Evolutionary conservation across 2,797 vertebrate species (phyloP).

Genomic region (Merluccius polli): DNA sequence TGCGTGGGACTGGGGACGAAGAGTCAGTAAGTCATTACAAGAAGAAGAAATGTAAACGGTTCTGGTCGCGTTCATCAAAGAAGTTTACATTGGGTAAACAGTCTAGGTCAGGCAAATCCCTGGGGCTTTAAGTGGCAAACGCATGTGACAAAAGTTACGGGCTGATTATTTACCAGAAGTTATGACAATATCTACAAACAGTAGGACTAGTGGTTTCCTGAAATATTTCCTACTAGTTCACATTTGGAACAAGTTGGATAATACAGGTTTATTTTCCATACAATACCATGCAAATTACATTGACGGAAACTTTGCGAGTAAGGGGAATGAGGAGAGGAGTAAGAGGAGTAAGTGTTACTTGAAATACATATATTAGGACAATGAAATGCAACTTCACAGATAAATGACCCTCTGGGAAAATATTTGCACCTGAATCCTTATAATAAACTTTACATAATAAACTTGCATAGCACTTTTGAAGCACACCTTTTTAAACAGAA

Average conservation of each 20-base stretch:
- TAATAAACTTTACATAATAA: no score
- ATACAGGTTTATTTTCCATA: neutral
- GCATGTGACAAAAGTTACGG: neutral
- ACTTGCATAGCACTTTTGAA: neutral
- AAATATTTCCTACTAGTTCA: neutral
- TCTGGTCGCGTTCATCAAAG: constrained; percentile 30
- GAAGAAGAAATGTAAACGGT: constrained; percentile 35
- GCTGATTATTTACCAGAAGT: neutral
- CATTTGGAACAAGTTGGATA: constrained; percentile 10
- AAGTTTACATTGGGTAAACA: constrained; percentile 49
- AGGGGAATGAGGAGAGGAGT: no score
- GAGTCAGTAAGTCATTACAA: neutral
- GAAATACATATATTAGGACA: neutral
- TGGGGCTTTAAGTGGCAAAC: constrained; percentile 11
- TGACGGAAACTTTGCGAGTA: neutral
- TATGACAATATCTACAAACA: neutral
- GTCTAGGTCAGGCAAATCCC: constrained; percentile 32
- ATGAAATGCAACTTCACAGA: neutral
- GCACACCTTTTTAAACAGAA: neutral
- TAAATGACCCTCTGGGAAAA: neutral
- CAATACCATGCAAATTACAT: neutral
- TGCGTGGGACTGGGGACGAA: no score
- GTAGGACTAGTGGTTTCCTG: neutral
- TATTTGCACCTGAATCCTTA: neutral
- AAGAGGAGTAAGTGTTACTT: neutral